These are phyloP conservation scores for Enteromius anoplus DNA, from an alignment of 2,797 vertebrate species.

Conservation along the genomic window DNA sequence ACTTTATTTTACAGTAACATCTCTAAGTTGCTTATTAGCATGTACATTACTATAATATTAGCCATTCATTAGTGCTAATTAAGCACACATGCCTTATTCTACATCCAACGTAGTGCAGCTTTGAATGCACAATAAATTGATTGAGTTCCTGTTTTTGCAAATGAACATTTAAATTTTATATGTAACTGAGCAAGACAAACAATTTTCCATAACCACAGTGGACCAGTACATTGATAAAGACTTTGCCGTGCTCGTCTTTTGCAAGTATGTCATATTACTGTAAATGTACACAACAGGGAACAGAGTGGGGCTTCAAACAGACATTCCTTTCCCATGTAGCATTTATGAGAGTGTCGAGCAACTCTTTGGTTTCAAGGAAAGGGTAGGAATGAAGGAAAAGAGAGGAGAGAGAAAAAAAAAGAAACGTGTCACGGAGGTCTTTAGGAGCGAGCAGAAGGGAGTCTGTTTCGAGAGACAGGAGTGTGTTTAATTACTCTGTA, in stretches of 20 bases:
- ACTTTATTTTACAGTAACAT: no score
- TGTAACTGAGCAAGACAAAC: not conserved
- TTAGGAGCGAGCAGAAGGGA: conserved; percentile 8
- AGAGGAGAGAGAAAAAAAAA: not conserved
- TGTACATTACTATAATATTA: no score
- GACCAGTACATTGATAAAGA: no score
- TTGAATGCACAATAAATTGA: no score
- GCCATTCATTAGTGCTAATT: no score
- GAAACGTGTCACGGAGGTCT: not conserved
- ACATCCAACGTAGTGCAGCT: no score
- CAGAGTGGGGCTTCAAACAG: not conserved
- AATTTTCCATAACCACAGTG: not conserved
- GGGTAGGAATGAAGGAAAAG: conserved; percentile 3
- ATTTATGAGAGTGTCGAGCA: conserved; percentile 21
- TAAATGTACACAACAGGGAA: not conserved
- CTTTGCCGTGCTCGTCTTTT: not conserved
- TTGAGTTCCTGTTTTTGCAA: no score
- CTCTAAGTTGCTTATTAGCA: no score
- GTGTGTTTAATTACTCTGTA: conserved; percentile 20
- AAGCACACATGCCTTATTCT: no score
- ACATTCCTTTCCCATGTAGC: conserved; percentile 47
- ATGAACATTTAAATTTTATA: not conserved
- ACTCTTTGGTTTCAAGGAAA: conserved; percentile 19
- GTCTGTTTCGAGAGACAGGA: conserved; percentile 11
- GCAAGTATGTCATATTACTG: not conserved